Percentiles rank a stretch among this genome's conserved stretches.
phyloP scores from a whole-genome alignment of 1,140 invertebrate species.

The Proctacanthus coquilletti region DNA sequence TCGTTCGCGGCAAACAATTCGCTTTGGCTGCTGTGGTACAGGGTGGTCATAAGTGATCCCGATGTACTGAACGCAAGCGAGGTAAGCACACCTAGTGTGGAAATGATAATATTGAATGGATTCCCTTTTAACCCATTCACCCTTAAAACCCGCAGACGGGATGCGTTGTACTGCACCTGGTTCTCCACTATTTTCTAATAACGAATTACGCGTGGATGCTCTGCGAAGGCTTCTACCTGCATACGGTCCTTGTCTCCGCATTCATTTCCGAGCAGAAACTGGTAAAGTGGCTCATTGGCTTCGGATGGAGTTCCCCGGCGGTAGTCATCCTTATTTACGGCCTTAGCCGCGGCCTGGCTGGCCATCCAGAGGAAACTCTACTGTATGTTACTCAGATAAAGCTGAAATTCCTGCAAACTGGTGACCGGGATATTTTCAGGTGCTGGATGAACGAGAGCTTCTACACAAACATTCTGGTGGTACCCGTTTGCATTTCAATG shows the following conservation, averaged over 20 bases:
- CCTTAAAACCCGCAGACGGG: slow-evolving; percentile 40
- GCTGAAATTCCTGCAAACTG: background rate
- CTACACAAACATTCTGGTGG: slow-evolving; percentile 52
- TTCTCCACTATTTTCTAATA: slow-evolving; percentile 76
- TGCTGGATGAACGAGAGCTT: slow-evolving; percentile 71
- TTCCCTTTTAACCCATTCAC: background rate
- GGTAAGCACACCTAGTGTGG: slow-evolving; percentile 34
- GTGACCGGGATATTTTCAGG: slow-evolving; percentile 35
- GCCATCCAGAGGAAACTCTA: slow-evolving; percentile 34
- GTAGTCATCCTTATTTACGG: slow-evolving; percentile 53
- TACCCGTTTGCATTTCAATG: slow-evolving; percentile 65
- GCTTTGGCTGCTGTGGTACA: slow-evolving; percentile 48
- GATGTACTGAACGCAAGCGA: slow-evolving; percentile 33
- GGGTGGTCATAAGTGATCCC: slow-evolving; percentile 35
- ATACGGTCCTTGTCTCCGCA: slow-evolving; percentile 78
- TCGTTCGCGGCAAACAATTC: slow-evolving; percentile 74
- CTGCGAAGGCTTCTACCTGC: slow-evolving; percentile 84
- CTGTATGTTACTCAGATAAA: slow-evolving; percentile 38
- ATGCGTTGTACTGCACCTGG: slow-evolving; percentile 68
- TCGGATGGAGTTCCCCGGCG: slow-evolving; percentile 74
- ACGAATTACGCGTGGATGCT: slow-evolving; percentile 95
- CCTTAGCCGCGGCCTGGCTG: slow-evolving; percentile 36
- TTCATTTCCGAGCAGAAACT: slow-evolving; percentile 78
- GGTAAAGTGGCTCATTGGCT: slow-evolving; percentile 61
- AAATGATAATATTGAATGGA: background rate